Conservation (phyloP, 2,888 invertebrate genomes). For the Bunonema sp. region DNA sequence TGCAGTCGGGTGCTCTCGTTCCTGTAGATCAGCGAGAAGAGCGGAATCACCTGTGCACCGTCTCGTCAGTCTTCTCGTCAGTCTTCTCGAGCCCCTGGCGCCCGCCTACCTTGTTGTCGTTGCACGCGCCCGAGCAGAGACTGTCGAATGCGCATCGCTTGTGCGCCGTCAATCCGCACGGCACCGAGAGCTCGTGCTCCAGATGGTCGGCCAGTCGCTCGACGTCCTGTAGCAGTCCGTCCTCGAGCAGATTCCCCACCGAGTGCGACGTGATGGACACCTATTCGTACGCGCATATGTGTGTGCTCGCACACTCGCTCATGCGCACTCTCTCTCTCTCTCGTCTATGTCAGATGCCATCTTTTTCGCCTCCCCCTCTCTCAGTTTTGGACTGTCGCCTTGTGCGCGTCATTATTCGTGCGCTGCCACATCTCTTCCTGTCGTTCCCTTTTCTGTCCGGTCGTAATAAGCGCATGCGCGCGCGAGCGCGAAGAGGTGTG, state of each 20-base stretch:
- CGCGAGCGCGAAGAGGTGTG: too few species aligned
- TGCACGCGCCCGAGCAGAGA: constrained; percentile 23
- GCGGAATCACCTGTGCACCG: constrained; percentile 15
- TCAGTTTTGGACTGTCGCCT: too few species aligned
- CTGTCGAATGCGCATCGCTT: constrained; percentile 17
- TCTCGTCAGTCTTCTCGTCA: too few species aligned
- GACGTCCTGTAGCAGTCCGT: constrained; percentile 19
- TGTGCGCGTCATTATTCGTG: too few species aligned
- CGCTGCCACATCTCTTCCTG: too few species aligned
- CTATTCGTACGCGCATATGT: too few species aligned
- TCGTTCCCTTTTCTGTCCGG: too few species aligned
- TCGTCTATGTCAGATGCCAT: too few species aligned
- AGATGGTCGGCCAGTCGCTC: constrained; percentile 17
- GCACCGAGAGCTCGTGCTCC: constrained; percentile 22
- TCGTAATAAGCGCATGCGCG: too few species aligned
- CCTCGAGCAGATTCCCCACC: constrained; percentile 19
- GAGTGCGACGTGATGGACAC: constrained; percentile 25
- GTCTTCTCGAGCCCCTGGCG: neutral
- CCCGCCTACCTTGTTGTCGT: constrained; percentile 19
- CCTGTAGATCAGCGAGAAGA: constrained; percentile 28
- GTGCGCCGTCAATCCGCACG: constrained; percentile 9
- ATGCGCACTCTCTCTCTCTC: too few species aligned
- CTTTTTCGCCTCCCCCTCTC: too few species aligned
- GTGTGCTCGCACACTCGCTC: too few species aligned
- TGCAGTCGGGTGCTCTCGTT: constrained; percentile 21